phyloP scores from a whole-genome alignment of 2,113 vertebrate genomes.

The Rhinogobius similis region DNA sequence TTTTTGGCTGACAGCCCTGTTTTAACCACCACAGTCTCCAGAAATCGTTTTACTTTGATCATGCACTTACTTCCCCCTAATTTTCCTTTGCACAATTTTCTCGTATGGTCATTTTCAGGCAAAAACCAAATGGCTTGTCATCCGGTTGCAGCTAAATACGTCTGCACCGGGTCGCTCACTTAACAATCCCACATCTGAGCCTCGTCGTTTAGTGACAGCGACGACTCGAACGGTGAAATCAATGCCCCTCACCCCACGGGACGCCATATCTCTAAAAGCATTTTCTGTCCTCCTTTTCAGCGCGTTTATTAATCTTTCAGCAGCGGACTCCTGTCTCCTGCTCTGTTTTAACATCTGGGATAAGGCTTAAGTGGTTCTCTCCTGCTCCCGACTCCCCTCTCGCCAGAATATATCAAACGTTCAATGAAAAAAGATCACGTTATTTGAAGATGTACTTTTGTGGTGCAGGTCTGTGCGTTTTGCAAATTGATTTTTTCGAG shows the following conservation, averaged over 20 bases:
- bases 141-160: too few relatives aligned
- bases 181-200: conserved; percentile 32
- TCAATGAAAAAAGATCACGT: conserved; percentile 1
- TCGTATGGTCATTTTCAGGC: too few relatives aligned
- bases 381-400: conserved; percentile 1
- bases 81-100: too few relatives aligned
- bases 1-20: too few relatives aligned
- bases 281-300: conserved; percentile 55
- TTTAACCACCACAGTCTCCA: too few relatives aligned
- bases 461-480: background rate
- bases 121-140: too few relatives aligned
- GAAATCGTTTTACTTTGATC: too few relatives aligned
- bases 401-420: background rate
- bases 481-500: background rate
- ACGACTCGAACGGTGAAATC: conserved; percentile 53
- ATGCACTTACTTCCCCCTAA: too few relatives aligned
- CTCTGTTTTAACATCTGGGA: conserved; percentile 56
- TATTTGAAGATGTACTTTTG: background rate
- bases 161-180: conserved; percentile 54
- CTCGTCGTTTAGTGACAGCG: too few relatives aligned
- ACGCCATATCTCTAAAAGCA: conserved; percentile 55
- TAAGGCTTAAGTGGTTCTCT: conserved; percentile 45
- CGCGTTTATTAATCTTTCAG: conserved; percentile 68
- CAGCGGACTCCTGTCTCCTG: conserved; percentile 46
- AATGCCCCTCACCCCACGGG: conserved; percentile 37